phyloP scores from a whole-genome alignment of 2,888 invertebrate species.

The Herminia tarsipennalis region DNA sequence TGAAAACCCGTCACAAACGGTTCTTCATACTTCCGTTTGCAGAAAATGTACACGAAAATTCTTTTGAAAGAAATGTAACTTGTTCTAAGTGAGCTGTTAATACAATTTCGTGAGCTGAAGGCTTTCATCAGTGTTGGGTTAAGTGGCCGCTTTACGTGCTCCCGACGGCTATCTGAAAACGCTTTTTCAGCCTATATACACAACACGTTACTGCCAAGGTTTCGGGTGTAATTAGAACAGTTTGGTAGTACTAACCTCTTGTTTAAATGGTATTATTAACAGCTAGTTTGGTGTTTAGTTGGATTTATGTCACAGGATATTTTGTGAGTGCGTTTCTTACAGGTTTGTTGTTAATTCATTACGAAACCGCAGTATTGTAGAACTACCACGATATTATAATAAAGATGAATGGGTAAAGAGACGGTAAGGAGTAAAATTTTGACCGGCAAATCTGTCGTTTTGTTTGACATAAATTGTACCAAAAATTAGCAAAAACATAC shows the following conservation, averaged over 20 bases:
- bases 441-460: too few relatives aligned
- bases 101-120: constrained; percentile 48
- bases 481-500: too few relatives aligned
- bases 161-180: constrained; percentile 49
- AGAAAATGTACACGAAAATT: background rate
- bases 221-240: constrained; percentile 26
- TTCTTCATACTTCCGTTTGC: background rate
- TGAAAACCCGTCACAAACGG: too few relatives aligned
- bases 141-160: constrained; percentile 48
- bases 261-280: background rate
- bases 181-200: constrained; percentile 44
- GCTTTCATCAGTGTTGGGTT: constrained; percentile 43
- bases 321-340: background rate
- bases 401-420: too few relatives aligned
- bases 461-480: too few relatives aligned
- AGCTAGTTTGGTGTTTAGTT: too few relatives aligned
- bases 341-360: background rate
- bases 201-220: constrained; percentile 41
- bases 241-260: background rate
- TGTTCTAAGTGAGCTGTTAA: constrained; percentile 21
- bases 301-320: too few relatives aligned
- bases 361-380: too few relatives aligned
- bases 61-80: background rate
- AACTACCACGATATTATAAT: too few relatives aligned
- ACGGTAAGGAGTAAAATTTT: too few relatives aligned